Percentiles rank a stretch among this genome's conserved stretches.
Evolutionary conservation across 2,797 vertebrate species (phyloP).

Genomic region (Arnoldichthys spilopterus): DNA sequence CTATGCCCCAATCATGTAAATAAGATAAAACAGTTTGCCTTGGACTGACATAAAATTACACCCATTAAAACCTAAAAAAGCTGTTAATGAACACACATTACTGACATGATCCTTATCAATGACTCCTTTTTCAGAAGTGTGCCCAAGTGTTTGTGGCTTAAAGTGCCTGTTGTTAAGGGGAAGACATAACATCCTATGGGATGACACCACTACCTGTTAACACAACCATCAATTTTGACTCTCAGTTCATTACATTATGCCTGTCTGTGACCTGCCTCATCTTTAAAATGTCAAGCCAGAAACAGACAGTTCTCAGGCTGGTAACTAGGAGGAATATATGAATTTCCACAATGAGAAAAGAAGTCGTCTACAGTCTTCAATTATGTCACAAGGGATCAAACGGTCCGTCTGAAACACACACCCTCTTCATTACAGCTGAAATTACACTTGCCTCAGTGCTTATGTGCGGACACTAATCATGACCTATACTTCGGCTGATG

Average conservation of each 20-base stretch:
- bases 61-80: no score
- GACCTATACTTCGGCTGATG: background rate
- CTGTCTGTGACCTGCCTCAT: background rate
- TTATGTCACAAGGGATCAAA: slow-evolving; percentile 34
- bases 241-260: background rate
- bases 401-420: slow-evolving; percentile 29
- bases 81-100: background rate
- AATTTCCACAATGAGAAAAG: slow-evolving; percentile 8
- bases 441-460: slow-evolving; percentile 7
- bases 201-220: background rate
- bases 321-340: slow-evolving; percentile 23
- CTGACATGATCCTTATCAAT: background rate
- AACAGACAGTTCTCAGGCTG: background rate
- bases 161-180: background rate
- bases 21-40: background rate
- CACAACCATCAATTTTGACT: slow-evolving; percentile 11
- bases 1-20: background rate
- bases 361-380: slow-evolving; percentile 8
- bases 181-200: background rate
- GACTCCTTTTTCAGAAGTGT: background rate
- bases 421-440: slow-evolving; percentile 17
- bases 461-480: slow-evolving; percentile 32
- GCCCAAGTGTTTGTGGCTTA: background rate
- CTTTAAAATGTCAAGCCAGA: slow-evolving; percentile 10
- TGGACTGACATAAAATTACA: background rate